Percentiles rank a stretch among this genome's conserved stretches.
Conservation (phyloP, 2,113 vertebrate genomes). For the Aegithalos caudatus region DNA sequence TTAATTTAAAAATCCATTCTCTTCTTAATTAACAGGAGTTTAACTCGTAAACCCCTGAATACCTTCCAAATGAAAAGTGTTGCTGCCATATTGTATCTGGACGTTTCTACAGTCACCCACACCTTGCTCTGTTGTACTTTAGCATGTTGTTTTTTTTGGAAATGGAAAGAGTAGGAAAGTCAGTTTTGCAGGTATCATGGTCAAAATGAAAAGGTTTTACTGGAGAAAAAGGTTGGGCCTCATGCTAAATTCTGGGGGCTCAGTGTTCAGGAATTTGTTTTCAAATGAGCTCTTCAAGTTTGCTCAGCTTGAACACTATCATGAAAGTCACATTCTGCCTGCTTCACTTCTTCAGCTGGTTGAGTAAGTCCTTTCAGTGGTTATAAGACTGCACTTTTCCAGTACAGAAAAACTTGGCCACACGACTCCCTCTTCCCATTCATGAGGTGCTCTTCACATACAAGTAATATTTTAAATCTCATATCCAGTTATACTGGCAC, state of each 20-base stretch:
- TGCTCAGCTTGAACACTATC: neutral
- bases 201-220: neutral
- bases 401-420: neutral
- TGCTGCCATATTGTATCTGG: neutral
- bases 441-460: neutral
- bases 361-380: neutral
- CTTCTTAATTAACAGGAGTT: neutral
- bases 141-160: neutral
- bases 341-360: neutral
- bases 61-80: neutral
- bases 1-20: neutral
- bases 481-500: neutral
- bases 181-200: neutral
- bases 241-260: neutral
- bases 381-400: neutral
- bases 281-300: neutral
- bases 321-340: neutral
- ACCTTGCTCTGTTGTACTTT: neutral
- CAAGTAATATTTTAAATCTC: neutral
- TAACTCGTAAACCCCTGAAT: neutral
- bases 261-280: neutral
- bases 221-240: neutral
- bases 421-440: neutral
- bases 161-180: neutral
- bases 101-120: neutral